Percentiles rank a stretch among this genome's conserved stretches.
These are phyloP conservation scores for Eubasilissa regina DNA, from an alignment of 1,140 invertebrate genomes.

Conservation along the genomic window DNA sequence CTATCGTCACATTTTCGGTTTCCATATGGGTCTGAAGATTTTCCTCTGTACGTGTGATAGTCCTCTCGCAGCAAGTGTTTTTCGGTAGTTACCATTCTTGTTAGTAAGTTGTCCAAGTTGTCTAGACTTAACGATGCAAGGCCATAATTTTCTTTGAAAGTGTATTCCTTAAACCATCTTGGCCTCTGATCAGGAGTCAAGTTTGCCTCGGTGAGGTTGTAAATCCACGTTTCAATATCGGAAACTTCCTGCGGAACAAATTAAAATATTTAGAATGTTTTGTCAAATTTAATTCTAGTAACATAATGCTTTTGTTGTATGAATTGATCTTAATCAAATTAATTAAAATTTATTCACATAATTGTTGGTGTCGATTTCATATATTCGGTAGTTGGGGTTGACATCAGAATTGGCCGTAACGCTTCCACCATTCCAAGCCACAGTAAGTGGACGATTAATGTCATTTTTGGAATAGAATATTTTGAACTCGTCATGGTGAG, in stretches of 20 bases:
- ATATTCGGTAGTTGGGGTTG: conserved; percentile 89
- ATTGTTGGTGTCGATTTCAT: conserved; percentile 75
- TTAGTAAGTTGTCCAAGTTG: conserved; percentile 70
- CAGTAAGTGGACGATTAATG: conserved; percentile 71
- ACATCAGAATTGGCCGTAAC: conserved; percentile 77
- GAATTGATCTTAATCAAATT: too few species aligned
- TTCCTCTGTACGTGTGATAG: conserved; percentile 70
- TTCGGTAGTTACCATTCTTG: conserved; percentile 70
- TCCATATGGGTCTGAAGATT: conserved; percentile 74
- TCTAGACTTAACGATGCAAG: conserved; percentile 70
- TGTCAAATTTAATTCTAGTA: not conserved
- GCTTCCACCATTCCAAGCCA: conserved; percentile 86
- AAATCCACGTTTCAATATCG: conserved; percentile 82
- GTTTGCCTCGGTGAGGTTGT: conserved; percentile 86
- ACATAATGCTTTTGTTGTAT: not conserved
- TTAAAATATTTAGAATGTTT: not conserved
- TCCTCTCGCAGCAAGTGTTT: conserved; percentile 63
- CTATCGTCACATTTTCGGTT: conserved; percentile 71
- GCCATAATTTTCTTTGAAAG: conserved; percentile 77
- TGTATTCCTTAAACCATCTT: conserved; percentile 79
- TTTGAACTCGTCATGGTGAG: conserved; percentile 83
- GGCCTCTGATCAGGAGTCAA: conserved; percentile 71
- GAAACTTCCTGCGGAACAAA: conserved; percentile 72
- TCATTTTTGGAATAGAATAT: conserved; percentile 76
- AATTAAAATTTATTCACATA: conserved; percentile 69